A percentile compares a stretch with the other conserved stretches of the same genome.
phyloP scores from a whole-genome alignment of 2,113 vertebrate genomes.

The Protobothrops mucrosquamatus region DNA sequence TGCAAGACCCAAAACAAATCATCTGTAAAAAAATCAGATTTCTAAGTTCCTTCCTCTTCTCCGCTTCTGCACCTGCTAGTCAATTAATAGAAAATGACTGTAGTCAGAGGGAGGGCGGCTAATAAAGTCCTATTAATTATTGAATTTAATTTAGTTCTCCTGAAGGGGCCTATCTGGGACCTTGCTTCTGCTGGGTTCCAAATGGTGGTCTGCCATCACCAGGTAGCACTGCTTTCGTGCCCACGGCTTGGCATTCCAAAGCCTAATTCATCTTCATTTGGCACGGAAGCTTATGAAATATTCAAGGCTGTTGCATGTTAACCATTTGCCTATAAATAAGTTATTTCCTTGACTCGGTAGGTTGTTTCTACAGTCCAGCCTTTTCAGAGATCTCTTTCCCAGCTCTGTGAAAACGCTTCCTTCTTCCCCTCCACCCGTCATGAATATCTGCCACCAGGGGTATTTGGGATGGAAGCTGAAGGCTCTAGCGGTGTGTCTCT shows the following conservation, averaged over 20 bases:
- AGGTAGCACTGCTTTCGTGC: not conserved
- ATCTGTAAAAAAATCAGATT: not conserved
- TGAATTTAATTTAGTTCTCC: not conserved
- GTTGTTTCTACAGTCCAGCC: not conserved
- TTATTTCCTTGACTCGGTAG: not conserved
- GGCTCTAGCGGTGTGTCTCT: no score
- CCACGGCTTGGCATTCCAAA: not conserved
- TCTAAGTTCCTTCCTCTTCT: no score
- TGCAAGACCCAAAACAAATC: not conserved
- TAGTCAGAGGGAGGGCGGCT: not conserved
- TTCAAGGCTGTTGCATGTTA: conserved; percentile 8
- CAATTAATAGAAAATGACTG: not conserved
- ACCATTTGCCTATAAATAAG: conserved; percentile 21
- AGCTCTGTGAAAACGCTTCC: not conserved
- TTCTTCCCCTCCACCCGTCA: no score
- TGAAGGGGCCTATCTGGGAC: not conserved
- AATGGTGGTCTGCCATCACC: not conserved
- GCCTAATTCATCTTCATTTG: conserved; percentile 25
- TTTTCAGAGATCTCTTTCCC: not conserved
- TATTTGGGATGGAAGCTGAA: not conserved
- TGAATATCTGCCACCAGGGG: not conserved
- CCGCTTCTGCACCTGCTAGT: not conserved
- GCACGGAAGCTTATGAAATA: conserved; percentile 18
- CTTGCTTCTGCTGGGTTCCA: not conserved
- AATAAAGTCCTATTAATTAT: conserved; percentile 17